Percentiles rank a stretch among this genome's conserved stretches.
Evolutionary conservation across 1,140 invertebrate species (phyloP).

Genomic region (Magallana ariakensis): DNA sequence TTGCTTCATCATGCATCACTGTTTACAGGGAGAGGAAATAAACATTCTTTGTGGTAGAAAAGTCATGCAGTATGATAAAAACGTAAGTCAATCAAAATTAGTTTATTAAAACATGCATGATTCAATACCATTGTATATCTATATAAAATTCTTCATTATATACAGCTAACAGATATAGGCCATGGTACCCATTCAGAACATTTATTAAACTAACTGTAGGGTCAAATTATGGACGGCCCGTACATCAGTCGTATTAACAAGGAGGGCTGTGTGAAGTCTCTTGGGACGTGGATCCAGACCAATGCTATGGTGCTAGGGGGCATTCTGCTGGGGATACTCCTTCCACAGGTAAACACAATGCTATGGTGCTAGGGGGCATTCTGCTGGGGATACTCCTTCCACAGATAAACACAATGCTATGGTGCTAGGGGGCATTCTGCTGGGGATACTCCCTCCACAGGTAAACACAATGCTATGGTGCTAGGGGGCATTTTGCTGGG

Average conservation of each 20-base stretch:
- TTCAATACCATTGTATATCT: not conserved
- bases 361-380: too few relatives aligned
- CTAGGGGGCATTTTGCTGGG: too few relatives aligned
- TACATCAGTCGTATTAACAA: not conserved
- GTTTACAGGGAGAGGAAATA: slow-evolving; percentile 64
- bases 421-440: too few relatives aligned
- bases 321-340: slow-evolving; percentile 61
- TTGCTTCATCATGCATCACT: not conserved
- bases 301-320: slow-evolving; percentile 67
- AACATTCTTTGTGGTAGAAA: slow-evolving; percentile 64
- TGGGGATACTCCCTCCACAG: too few relatives aligned
- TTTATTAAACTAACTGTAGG: not conserved
- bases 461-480: too few relatives aligned
- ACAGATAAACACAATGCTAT: too few relatives aligned
- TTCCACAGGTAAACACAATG: slow-evolving; percentile 67
- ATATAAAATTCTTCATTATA: too few relatives aligned
- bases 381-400: too few relatives aligned
- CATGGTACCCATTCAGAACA: not conserved
- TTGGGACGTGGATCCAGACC: slow-evolving; percentile 64
- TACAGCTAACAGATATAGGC: too few relatives aligned
- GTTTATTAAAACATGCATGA: not conserved
- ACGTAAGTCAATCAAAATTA: slow-evolving; percentile 41
- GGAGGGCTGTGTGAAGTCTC: slow-evolving; percentile 66
- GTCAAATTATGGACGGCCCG: not conserved
- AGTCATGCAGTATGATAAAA: slow-evolving; percentile 44